Conservation (phyloP, 2,797 vertebrate genomes). For the Xenentodon cancila region DNA sequence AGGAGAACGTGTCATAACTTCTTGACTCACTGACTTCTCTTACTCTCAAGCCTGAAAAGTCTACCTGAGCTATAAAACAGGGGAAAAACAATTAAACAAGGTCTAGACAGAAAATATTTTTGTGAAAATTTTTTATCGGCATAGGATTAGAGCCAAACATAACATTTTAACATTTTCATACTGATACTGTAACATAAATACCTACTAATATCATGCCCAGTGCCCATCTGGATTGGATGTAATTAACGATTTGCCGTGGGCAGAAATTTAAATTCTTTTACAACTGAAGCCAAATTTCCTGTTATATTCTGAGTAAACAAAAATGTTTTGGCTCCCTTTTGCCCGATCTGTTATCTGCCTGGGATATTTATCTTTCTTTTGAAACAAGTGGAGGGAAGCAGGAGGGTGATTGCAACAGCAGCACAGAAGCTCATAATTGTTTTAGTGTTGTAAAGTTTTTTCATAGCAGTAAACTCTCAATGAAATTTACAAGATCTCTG, state of each 20-base stretch:
- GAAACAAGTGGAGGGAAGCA: neutral
- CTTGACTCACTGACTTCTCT: no score
- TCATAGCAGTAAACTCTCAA: conserved; percentile 2
- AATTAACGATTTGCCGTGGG: no score
- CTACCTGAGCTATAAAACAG: no score
- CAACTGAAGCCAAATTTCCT: neutral
- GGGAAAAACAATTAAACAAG: neutral
- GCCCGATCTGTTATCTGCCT: no score
- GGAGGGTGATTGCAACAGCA: neutral
- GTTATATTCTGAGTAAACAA: neutral
- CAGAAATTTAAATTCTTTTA: neutral
- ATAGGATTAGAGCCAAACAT: neutral
- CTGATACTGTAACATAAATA: neutral
- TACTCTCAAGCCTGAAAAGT: no score
- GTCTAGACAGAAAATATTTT: neutral
- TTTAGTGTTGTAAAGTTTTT: neutral
- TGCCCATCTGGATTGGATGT: no score
- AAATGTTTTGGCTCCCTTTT: neutral
- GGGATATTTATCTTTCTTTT: no score
- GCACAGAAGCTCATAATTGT: neutral
- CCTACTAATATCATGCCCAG: no score
- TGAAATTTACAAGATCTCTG: neutral
- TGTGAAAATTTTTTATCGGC: neutral
- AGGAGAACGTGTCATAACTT: neutral
- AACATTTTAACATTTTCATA: conserved; percentile 6